These are phyloP conservation scores for Gibbula magus DNA, from an alignment of 2,888 invertebrate genomes.

Conservation along the genomic window DNA sequence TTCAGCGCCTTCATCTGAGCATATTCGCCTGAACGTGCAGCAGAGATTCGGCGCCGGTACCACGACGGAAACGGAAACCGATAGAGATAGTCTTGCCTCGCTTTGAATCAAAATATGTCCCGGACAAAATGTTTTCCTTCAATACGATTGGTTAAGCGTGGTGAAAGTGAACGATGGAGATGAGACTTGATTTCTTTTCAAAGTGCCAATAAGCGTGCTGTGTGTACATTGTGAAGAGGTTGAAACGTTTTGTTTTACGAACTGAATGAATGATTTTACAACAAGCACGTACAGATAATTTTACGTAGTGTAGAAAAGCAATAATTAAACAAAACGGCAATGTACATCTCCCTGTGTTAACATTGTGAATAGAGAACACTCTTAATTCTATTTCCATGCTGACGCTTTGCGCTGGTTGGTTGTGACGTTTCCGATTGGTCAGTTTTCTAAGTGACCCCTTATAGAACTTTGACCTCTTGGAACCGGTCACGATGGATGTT, in stretches of 20 bases:
- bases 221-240: background rate
- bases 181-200: background rate
- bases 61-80: constrained; percentile 55
- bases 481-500: background rate
- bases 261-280: background rate
- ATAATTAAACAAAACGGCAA: constrained; percentile 10
- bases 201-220: constrained; percentile 11
- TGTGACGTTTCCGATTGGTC: background rate
- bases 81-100: constrained; percentile 65
- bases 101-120: constrained; percentile 40
- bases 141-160: background rate
- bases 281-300: background rate
- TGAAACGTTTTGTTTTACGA: constrained; percentile 1
- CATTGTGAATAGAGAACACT: background rate
- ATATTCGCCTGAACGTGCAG: constrained; percentile 61
- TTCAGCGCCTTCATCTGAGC: constrained; percentile 60
- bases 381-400: background rate
- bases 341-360: background rate
- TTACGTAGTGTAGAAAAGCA: constrained; percentile 1
- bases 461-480: background rate
- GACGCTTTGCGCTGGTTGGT: background rate
- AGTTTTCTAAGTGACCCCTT: constrained; percentile 14
- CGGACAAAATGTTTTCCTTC: constrained; percentile 17
- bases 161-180: background rate
- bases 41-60: constrained; percentile 47